Evolutionary conservation across 1,140 invertebrate genomes (phyloP).

Genomic region (Plodia interpunctella): DNA sequence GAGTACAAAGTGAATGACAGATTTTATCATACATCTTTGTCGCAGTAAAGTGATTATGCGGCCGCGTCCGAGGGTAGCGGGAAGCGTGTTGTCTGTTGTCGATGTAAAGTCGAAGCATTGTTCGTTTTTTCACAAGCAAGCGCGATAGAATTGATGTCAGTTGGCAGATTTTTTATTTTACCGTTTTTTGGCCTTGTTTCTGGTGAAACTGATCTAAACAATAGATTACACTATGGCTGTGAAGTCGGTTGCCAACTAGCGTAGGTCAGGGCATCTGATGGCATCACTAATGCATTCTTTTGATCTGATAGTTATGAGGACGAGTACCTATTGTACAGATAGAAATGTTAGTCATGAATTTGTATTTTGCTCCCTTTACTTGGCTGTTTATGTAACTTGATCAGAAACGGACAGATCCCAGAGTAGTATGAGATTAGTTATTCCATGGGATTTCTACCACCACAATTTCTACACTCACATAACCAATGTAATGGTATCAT

Average conservation of each 20-base stretch:
- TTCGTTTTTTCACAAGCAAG: slow-evolving; percentile 65
- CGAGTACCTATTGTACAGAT: no score
- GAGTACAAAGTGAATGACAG: slow-evolving; percentile 17
- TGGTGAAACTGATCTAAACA: slow-evolving; percentile 30
- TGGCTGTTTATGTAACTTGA: no score
- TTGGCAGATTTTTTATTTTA: slow-evolving; percentile 76
- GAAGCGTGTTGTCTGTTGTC: slow-evolving; percentile 40
- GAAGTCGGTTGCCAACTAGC: not conserved
- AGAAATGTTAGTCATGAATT: no score
- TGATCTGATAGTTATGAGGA: no score
- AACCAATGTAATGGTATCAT: no score
- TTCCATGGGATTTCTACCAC: no score
- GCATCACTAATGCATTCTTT: not conserved
- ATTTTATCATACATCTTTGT: slow-evolving; percentile 37
- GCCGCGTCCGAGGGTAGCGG: slow-evolving; percentile 59
- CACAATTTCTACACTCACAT: no score
- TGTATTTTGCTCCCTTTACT: no score
- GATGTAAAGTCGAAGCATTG: slow-evolving; percentile 45
- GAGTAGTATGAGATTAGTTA: no score
- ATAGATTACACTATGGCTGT: slow-evolving; percentile 13
- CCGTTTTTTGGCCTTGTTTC: slow-evolving; percentile 73
- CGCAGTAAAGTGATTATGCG: slow-evolving; percentile 20
- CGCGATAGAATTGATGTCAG: slow-evolving; percentile 73
- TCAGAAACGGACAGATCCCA: no score
- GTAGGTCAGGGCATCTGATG: not conserved